A percentile compares a stretch with the other conserved stretches of the same genome.
Conservation (phyloP, 2,888 invertebrate species). For the Tetanocera ferruginea region DNA sequence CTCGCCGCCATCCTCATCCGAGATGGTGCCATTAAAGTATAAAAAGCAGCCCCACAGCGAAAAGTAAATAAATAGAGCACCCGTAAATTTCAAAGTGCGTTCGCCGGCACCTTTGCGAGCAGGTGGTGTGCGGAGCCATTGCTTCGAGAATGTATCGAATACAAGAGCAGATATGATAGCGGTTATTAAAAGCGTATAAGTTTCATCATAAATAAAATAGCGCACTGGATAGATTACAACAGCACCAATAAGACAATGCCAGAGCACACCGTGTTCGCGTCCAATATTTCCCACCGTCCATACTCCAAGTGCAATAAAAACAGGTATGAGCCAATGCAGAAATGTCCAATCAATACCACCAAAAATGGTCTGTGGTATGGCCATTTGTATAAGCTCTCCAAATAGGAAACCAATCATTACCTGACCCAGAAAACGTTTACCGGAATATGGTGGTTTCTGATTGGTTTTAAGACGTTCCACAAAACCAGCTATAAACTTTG, state of each 20-base stretch:
- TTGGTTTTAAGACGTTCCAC: constrained; percentile 74
- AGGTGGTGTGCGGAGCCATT: constrained; percentile 80
- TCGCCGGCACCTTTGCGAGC: constrained; percentile 70
- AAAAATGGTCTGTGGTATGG: constrained; percentile 82
- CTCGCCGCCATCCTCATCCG: constrained; percentile 87
- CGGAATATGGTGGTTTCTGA: constrained; percentile 86
- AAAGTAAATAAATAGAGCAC: constrained; percentile 78
- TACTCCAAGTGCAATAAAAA: constrained; percentile 83
- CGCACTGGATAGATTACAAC: constrained; percentile 78
- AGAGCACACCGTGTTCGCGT: constrained; percentile 80
- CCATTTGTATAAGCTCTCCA: constrained; percentile 81
- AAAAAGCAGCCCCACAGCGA: constrained; percentile 84
- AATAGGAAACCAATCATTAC: constrained; percentile 85
- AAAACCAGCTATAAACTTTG: constrained; percentile 76
- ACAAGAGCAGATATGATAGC: constrained; percentile 76
- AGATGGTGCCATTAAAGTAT: constrained; percentile 89
- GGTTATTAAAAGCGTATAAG: constrained; percentile 78
- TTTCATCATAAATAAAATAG: constrained; percentile 81
- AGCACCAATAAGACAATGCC: constrained; percentile 79
- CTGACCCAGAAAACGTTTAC: constrained; percentile 82
- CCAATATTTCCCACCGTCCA: constrained; percentile 94
- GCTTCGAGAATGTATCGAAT: constrained; percentile 83
- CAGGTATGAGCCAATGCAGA: constrained; percentile 80
- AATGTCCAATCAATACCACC: constrained; percentile 79
- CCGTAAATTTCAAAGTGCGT: constrained; percentile 74